These are phyloP conservation scores for Larimichthys polyactis DNA, from an alignment of 2,113 vertebrate genomes.

Conservation along the genomic window DNA sequence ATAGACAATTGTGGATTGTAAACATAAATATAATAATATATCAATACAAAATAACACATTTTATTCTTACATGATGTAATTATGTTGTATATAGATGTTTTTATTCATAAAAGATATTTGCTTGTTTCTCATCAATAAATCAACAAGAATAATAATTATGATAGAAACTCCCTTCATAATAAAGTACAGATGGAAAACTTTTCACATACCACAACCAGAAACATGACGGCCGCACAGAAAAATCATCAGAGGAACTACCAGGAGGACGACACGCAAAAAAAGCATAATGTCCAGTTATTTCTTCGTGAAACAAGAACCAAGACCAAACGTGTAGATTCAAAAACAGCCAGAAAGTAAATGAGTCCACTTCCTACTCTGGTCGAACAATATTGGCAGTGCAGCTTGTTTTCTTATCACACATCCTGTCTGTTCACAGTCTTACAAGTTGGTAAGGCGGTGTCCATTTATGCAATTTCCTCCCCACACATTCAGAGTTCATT, in stretches of 20 bases:
- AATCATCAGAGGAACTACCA: not conserved
- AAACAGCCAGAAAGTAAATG: not conserved
- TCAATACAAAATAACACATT: not conserved
- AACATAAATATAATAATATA: not conserved
- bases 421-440: not conserved
- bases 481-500: not conserved
- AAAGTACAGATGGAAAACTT: not conserved
- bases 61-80: not conserved
- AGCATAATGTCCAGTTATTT: constrained; percentile 27
- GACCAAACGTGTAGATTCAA: not conserved
- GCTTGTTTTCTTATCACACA: constrained; percentile 5
- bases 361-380: not conserved
- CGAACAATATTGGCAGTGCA: not conserved
- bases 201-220: constrained; percentile 15
- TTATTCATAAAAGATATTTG: not conserved
- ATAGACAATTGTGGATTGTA: not conserved
- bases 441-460: not conserved
- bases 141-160: not conserved
- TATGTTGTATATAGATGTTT: not conserved
- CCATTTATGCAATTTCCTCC: not conserved
- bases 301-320: not conserved
- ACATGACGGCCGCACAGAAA: not conserved
- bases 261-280: not conserved
- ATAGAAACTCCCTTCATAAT: not conserved
- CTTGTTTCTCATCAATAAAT: not conserved